These are phyloP conservation scores for Timandra comae DNA, from an alignment of 2,888 invertebrate species.

Conservation along the genomic window DNA sequence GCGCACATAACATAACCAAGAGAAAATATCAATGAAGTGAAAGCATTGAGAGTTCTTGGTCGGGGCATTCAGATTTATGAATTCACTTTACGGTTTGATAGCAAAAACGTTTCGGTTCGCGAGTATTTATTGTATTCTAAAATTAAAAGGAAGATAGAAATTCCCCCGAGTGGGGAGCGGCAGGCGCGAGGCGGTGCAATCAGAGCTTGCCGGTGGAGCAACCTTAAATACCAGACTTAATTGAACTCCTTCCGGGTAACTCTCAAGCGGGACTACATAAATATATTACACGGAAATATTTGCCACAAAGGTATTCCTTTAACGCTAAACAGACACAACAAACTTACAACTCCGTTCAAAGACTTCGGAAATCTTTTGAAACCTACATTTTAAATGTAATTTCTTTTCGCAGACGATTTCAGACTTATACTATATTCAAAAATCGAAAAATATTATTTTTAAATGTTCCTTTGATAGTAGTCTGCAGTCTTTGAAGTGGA, in stretches of 20 bases:
- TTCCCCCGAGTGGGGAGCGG: constrained; percentile 47
- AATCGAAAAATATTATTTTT: constrained; percentile 27
- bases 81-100: constrained; percentile 37
- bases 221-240: constrained; percentile 76
- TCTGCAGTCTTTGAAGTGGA: constrained; percentile 13
- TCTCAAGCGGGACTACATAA: constrained; percentile 55
- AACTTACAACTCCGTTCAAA: constrained; percentile 13
- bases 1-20: constrained; percentile 2
- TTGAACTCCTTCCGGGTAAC: constrained; percentile 70
- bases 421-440: constrained; percentile 19
- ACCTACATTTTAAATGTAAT: neutral
- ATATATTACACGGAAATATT: constrained; percentile 63
- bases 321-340: constrained; percentile 41
- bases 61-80: constrained; percentile 26
- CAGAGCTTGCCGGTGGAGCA: constrained; percentile 65
- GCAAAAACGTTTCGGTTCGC: constrained; percentile 41
- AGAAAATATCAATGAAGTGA: constrained; percentile 14
- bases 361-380: neutral
- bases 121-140: constrained; percentile 71
- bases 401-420: constrained; percentile 4
- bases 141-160: constrained; percentile 67
- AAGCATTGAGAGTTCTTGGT: constrained; percentile 19
- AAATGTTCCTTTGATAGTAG: constrained; percentile 34
- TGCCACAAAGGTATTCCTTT: constrained; percentile 58
- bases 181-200: constrained; percentile 47